Evolutionary conservation across 2,113 vertebrate species (phyloP), one percentile per base, ranked within the genome.

Genomic region (Sula dactylatra): DNA sequence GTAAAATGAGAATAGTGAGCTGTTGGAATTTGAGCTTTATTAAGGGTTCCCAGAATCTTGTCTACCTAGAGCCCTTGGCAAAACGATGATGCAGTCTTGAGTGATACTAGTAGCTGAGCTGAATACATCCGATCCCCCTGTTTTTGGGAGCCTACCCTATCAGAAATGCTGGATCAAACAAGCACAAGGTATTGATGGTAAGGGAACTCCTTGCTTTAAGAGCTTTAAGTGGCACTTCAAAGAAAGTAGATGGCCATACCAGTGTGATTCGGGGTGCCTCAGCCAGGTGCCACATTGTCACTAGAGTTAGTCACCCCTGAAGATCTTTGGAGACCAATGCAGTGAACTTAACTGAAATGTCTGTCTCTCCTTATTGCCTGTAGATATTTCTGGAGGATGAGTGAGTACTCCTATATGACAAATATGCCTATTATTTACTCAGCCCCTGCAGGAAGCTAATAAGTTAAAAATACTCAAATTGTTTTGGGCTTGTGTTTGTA

Each of bases 211-310:
- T 44, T 49, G 47, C 59, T 73, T 14, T n/a, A 25, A 34, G 36
- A 54, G 22, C 73, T 67, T 67, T 29, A 34, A 55, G 22, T 50
- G 36, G 36, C 40, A 18, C 42, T 80, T 67, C 7, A 47, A 16
- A 55, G 40, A n/a, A 80, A 16, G 25, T 25, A 25, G 38, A 9
- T 50, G 67, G n/a, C 47, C n/a, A 4, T 18, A 18, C 11, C 16
- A 9, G 34, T 34, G 38, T 26, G n/a, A 32, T 42, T 42, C 1
- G 3, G 16, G 10, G 27, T 50, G 11, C 62, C 14, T 32, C 49
- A 49, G 70, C 70, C 26, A 34, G n/a, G 40, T 36, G 21, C 26
- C 1, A 0, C 1, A 0, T 24, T 0, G 0, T 27, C 64, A 25
- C 44, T 45, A 29, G 31, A 40, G 45, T 26, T 11, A 9, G 31